Percentiles rank a stretch among this genome's conserved stretches.
These are phyloP conservation scores for Motacilla alba DNA, from an alignment of 2,113 vertebrate species.

Conservation along the genomic window DNA sequence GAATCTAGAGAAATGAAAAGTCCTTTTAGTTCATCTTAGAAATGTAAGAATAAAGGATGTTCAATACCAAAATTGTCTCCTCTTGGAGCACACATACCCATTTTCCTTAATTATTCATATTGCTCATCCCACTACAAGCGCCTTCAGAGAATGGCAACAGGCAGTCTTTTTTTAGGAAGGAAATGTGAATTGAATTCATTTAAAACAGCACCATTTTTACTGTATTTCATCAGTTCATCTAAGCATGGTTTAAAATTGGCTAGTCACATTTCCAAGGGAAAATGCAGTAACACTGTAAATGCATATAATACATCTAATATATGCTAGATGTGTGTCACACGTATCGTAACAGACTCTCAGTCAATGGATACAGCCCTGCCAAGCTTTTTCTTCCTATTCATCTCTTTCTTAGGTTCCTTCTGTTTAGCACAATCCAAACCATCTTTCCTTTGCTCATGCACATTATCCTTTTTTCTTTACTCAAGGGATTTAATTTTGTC, in stretches of 20 bases:
- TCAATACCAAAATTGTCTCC: constrained; percentile 54
- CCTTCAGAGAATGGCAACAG: constrained; percentile 41
- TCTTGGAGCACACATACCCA: constrained; percentile 51
- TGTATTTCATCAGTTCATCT: background rate
- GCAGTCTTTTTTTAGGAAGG: constrained; percentile 22
- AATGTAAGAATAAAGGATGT: constrained; percentile 55
- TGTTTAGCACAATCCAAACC: background rate
- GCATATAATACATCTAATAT: background rate
- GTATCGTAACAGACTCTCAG: background rate
- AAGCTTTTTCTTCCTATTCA: background rate
- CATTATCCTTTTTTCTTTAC: background rate
- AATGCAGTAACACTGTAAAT: background rate
- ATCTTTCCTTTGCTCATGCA: background rate
- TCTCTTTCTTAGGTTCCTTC: background rate
- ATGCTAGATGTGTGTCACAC: background rate
- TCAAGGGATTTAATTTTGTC: background rate
- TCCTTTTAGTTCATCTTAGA: constrained; percentile 65
- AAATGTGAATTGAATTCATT: constrained; percentile 12
- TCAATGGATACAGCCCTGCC: background rate
- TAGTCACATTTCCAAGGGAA: background rate
- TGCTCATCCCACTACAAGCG: constrained; percentile 39
- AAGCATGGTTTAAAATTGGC: constrained; percentile 17
- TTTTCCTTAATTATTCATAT: constrained; percentile 46
- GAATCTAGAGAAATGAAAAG: constrained; percentile 32
- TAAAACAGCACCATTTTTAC: constrained; percentile 32